Evolutionary conservation across 2,113 vertebrate genomes (phyloP).

Genomic region (Rhabdomys dilectus): DNA sequence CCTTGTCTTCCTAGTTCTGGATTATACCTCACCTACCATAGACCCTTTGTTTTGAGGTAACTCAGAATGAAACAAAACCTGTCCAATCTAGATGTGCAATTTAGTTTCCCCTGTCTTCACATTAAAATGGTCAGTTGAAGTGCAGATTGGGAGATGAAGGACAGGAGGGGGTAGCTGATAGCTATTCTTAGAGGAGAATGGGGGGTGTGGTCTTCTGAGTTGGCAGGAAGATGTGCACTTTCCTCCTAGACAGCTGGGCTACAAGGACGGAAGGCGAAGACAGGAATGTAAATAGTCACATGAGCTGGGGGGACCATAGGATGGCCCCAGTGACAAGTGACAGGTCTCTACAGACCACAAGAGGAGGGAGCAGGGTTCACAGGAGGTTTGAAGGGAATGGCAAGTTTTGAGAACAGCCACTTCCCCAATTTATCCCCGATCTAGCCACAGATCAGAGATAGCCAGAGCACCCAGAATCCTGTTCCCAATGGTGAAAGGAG

Average conservation of each 20-base stretch:
- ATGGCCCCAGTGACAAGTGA: not conserved
- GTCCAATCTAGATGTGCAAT: not conserved
- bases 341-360: not conserved
- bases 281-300: not conserved
- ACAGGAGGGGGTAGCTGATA: not conserved
- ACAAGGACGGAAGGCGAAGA: constrained; percentile 4
- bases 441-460: constrained; percentile 4
- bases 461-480: not conserved
- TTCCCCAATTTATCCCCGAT: not conserved
- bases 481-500: not conserved
- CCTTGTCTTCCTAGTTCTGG: not conserved
- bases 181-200: not conserved
- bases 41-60: not conserved
- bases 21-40: not conserved
- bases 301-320: not conserved
- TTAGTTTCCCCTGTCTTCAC: constrained; percentile 24
- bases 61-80: constrained; percentile 5
- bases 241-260: not conserved
- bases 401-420: not conserved
- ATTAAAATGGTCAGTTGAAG: constrained; percentile 6
- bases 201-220: not conserved
- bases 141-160: not conserved
- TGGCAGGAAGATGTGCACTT: not conserved
- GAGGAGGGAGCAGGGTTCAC: not conserved
- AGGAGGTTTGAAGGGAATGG: not conserved